Percentiles rank a stretch among this genome's conserved stretches.
phyloP scores from a whole-genome alignment of 2,888 invertebrate genomes.

The Lymantria dispar region DNA sequence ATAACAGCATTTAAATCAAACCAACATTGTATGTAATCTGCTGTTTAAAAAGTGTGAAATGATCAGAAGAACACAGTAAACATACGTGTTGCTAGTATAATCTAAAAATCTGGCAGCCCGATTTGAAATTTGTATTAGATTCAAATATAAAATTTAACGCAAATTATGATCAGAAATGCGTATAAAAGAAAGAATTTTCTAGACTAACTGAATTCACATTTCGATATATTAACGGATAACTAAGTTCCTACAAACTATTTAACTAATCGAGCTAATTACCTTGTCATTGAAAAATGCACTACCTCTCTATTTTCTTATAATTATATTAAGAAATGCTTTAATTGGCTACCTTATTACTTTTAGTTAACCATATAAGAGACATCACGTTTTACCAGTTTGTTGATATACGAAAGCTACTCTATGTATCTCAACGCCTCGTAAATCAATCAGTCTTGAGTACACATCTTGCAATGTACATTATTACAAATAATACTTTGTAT shows the following conservation, averaged over 20 bases:
- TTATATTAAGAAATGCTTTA: constrained; percentile 51
- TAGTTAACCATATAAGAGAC: constrained; percentile 42
- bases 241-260: neutral
- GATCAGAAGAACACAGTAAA: too few relatives aligned
- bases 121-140: too few relatives aligned
- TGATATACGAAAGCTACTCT: constrained; percentile 18
- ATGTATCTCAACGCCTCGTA: constrained; percentile 21
- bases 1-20: too few relatives aligned
- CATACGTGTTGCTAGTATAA: too few relatives aligned
- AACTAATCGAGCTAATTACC: constrained; percentile 26
- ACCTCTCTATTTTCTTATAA: constrained; percentile 27
- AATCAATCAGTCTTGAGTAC: constrained; percentile 42
- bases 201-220: too few relatives aligned
- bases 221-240: too few relatives aligned
- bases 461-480: constrained; percentile 16
- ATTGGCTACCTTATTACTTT: constrained; percentile 42
- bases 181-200: too few relatives aligned
- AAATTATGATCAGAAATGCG: too few relatives aligned
- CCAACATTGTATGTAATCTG: too few relatives aligned
- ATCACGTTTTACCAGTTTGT: constrained; percentile 23
- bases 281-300: constrained; percentile 25
- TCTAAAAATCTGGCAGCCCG: too few relatives aligned
- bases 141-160: too few relatives aligned
- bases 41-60: too few relatives aligned
- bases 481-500: neutral